Evolutionary conservation across 2,113 vertebrate species (phyloP).

Genomic region (Vidua macroura): DNA sequence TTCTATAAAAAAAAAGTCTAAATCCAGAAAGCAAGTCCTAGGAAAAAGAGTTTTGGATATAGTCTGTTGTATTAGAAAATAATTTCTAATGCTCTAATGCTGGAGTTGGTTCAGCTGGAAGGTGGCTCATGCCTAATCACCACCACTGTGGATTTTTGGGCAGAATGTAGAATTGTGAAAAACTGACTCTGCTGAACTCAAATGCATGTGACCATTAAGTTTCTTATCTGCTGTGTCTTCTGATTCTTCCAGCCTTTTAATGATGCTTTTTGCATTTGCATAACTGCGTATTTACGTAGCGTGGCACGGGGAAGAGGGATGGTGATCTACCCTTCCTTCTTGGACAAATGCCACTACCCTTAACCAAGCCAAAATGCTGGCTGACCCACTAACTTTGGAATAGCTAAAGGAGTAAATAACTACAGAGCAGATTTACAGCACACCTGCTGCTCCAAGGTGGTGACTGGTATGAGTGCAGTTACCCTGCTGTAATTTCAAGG

Average conservation of each 20-base stretch:
- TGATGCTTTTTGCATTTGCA: background rate
- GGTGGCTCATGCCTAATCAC: background rate
- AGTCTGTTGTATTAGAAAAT: background rate
- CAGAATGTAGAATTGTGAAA: background rate
- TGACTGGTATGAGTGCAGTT: background rate
- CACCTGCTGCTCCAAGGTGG: background rate
- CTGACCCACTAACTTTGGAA: background rate
- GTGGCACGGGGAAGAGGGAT: background rate
- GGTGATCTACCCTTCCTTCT: background rate
- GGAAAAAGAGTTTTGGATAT: background rate
- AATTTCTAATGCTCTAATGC: background rate
- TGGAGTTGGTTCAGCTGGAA: background rate
- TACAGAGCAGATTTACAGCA: background rate
- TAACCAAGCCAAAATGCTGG: background rate
- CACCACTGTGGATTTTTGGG: background rate
- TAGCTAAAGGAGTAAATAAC: background rate
- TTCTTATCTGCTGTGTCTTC: background rate
- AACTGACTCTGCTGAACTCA: background rate
- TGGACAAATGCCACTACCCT: background rate
- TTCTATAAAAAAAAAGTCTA: background rate
- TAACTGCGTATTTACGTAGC: background rate
- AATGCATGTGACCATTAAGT: background rate
- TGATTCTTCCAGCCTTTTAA: slow-evolving; percentile 3
- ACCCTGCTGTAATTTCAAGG: background rate
- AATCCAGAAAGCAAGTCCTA: background rate